These are phyloP conservation scores for Cyprinodon diabolis DNA, from an alignment of 2,797 vertebrate genomes.

Conservation along the genomic window DNA sequence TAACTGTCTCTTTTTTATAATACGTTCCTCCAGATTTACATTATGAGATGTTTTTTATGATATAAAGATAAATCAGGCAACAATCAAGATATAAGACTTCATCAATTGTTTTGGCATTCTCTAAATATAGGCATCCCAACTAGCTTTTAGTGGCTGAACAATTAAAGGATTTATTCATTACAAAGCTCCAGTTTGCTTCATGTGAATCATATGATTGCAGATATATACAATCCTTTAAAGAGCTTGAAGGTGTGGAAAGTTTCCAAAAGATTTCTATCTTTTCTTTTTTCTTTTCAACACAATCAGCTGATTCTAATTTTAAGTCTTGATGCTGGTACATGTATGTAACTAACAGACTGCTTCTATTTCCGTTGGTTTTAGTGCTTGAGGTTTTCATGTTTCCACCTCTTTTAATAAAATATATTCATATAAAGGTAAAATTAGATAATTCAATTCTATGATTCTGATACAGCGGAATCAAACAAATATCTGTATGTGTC, in stretches of 20 bases:
- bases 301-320: background rate
- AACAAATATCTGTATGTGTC: background rate
- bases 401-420: background rate
- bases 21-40: background rate
- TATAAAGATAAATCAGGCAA: background rate
- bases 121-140: background rate
- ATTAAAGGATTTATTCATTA: background rate
- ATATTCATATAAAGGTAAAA: slow-evolving; percentile 7
- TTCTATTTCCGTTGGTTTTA: background rate
- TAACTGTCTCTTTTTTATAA: slow-evolving; percentile 28
- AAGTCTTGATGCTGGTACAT: background rate
- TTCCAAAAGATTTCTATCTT: background rate
- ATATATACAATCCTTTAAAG: background rate
- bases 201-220: background rate
- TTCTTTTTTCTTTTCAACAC: background rate
- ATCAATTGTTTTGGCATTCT: background rate
- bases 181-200: background rate
- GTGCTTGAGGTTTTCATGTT: background rate
- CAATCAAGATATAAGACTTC: background rate
- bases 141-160: slow-evolving; percentile 1
- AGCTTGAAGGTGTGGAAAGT: background rate
- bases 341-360: background rate
- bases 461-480: background rate
- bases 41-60: slow-evolving; percentile 8
- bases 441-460: background rate